Percentiles rank a stretch among this genome's conserved stretches.
Conservation (phyloP, 2,888 invertebrate species). For the Tetanocera ferruginea region DNA sequence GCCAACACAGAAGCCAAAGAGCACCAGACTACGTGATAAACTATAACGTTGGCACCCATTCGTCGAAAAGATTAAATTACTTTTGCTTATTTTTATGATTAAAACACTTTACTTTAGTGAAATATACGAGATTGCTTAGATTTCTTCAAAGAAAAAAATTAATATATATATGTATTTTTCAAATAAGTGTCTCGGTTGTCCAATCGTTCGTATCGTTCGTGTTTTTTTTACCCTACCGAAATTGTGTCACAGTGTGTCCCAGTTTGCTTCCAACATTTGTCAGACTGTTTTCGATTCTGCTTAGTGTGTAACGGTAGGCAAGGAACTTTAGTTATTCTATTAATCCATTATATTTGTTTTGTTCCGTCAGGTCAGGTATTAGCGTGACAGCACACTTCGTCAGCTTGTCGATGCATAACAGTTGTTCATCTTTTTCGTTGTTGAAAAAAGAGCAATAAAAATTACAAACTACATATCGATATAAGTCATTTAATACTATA, state of each 20-base stretch:
- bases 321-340: not conserved
- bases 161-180: not conserved
- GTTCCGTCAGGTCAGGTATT: not conserved
- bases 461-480: not conserved
- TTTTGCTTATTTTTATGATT: too few species aligned
- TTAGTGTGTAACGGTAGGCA: not conserved
- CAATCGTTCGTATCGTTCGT: not conserved
- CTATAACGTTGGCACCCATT: too few species aligned
- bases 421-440: not conserved
- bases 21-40: too few species aligned
- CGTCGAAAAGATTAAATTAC: too few species aligned
- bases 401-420: not conserved
- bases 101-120: too few species aligned
- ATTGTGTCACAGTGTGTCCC: not conserved
- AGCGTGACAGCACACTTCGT: not conserved
- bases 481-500: not conserved
- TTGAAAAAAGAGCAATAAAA: not conserved
- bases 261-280: not conserved
- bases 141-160: too few species aligned
- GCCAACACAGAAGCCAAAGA: too few species aligned
- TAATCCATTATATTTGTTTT: not conserved
- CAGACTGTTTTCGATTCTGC: not conserved
- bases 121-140: too few species aligned
- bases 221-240: not conserved
- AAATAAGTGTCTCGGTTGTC: not conserved